Evolutionary conservation across 2,888 invertebrate species (phyloP).

Genomic region (Cantharis nigra): DNA sequence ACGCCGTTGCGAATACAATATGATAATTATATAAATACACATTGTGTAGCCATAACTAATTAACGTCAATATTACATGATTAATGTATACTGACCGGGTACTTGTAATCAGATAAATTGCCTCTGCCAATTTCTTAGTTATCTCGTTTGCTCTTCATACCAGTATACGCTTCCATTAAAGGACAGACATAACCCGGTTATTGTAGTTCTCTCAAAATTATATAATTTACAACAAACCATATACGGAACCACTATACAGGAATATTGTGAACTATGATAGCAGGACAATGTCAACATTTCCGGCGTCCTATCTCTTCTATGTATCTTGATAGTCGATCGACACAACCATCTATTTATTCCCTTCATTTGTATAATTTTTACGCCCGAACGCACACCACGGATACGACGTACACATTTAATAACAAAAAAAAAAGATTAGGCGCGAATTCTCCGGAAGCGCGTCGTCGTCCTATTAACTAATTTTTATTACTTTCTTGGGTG

Average conservation of each 20-base stretch:
- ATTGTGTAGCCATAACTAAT: slow-evolving; percentile 53
- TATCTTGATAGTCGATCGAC: neutral
- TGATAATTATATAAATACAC: slow-evolving; percentile 55
- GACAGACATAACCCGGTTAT: slow-evolving; percentile 5
- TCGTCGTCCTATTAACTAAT: neutral
- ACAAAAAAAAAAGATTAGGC: neutral
- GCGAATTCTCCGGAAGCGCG: neutral
- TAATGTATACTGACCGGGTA: slow-evolving; percentile 48
- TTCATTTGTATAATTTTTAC: neutral
- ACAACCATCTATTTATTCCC: neutral
- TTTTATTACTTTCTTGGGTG: neutral
- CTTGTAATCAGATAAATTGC: slow-evolving; percentile 38
- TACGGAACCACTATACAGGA: slow-evolving; percentile 19
- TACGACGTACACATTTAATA: too few relatives aligned
- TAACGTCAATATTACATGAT: slow-evolving; percentile 53
- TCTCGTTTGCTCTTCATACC: slow-evolving; percentile 11
- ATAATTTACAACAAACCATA: slow-evolving; percentile 23
- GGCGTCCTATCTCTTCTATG: slow-evolving; percentile 45
- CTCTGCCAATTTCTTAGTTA: slow-evolving; percentile 34
- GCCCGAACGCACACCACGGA: neutral
- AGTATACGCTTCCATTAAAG: neutral
- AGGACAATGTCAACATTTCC: slow-evolving; percentile 50
- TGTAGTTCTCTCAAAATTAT: slow-evolving; percentile 10
- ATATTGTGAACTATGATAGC: slow-evolving; percentile 39
- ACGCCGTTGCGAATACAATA: slow-evolving; percentile 47